Evolutionary conservation across 1,140 invertebrate genomes (phyloP).

Genomic region (Popillia japonica): DNA sequence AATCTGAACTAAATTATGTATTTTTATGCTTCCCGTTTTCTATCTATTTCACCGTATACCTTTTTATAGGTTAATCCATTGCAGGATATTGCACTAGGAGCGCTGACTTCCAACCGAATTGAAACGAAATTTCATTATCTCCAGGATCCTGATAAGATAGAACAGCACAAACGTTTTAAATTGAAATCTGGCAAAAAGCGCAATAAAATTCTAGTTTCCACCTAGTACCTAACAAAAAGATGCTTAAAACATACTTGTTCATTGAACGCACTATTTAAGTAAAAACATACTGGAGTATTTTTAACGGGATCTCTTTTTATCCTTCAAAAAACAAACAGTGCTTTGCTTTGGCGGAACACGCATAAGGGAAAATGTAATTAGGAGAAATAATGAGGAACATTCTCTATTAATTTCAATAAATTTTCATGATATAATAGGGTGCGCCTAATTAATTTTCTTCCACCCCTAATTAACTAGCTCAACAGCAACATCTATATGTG

Average conservation of each 20-base stretch:
- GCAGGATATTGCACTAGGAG: slow-evolving; percentile 18
- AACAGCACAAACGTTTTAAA: slow-evolving; percentile 17
- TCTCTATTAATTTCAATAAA: background rate
- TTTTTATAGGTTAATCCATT: background rate
- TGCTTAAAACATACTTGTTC: background rate
- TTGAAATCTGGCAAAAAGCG: slow-evolving; percentile 2
- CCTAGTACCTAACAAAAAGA: background rate
- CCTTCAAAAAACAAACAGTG: background rate
- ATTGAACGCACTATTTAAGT: background rate
- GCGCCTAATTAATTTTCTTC: background rate
- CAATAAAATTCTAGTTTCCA: slow-evolving; percentile 17
- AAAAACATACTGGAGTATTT: background rate
- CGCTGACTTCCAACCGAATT: slow-evolving; percentile 11
- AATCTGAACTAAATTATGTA: background rate
- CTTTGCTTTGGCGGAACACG: background rate
- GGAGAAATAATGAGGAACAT: background rate
- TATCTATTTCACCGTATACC: background rate
- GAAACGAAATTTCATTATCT: slow-evolving; percentile 30
- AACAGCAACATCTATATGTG: background rate
- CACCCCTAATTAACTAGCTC: background rate
- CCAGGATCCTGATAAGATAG: background rate
- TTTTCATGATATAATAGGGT: background rate
- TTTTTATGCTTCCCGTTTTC: background rate
- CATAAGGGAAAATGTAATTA: background rate
- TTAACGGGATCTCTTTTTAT: background rate